Conservation (phyloP, 2,797 vertebrate genomes). For the Macroramphosus scolopax region DNA sequence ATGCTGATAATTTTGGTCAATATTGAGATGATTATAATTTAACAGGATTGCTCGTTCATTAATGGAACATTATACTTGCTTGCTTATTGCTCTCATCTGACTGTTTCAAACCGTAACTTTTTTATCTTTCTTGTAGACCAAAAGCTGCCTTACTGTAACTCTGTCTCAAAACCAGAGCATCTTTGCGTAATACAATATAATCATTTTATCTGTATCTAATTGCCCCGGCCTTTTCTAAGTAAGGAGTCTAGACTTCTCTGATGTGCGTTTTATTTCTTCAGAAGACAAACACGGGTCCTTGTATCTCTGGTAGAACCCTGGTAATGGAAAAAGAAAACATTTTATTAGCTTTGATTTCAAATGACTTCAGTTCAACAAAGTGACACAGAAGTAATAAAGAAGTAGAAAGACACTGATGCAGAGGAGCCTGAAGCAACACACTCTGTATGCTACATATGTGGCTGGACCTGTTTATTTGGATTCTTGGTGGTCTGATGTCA, state of each 20-base stretch:
- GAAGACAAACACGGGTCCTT: conserved; percentile 9
- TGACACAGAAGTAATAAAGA: conserved; percentile 15
- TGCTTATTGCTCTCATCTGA: no score
- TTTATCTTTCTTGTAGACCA: no score
- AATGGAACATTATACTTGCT: no score
- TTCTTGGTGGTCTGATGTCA: conserved; percentile 75
- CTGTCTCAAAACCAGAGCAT: no score
- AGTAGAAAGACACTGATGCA: neutral
- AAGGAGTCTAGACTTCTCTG: neutral
- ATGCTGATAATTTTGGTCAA: no score
- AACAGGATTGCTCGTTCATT: no score
- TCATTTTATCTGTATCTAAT: no score
- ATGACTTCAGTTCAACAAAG: conserved; percentile 9
- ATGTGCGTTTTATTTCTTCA: conserved; percentile 10
- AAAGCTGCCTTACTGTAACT: no score
- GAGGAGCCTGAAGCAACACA: neutral
- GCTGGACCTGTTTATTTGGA: conserved; percentile 69
- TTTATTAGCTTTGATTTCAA: conserved; percentile 37
- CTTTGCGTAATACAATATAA: no score
- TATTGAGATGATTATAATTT: no score
- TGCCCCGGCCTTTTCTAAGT: neutral
- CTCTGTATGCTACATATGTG: conserved; percentile 53
- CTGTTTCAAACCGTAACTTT: no score
- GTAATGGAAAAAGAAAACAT: conserved; percentile 17
- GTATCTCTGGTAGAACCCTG: conserved; percentile 6